Conservation (phyloP, 2,888 invertebrate species). For the Suillia variegata region DNA sequence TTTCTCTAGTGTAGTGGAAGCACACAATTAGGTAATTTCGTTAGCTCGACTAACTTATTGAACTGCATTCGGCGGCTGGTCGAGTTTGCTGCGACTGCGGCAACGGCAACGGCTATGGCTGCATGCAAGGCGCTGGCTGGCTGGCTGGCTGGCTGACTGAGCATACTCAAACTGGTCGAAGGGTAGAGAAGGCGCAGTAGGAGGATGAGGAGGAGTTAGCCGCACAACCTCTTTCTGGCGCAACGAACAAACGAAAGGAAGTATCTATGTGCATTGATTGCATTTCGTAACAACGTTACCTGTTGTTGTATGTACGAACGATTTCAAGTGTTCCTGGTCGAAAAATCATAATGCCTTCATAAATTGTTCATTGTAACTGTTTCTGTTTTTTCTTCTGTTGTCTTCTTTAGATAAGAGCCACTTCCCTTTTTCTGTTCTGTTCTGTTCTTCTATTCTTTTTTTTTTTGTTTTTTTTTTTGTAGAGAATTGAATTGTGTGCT, state of each 20-base stretch:
- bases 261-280: neutral
- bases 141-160: neutral
- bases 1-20: constrained; percentile 19
- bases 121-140: neutral
- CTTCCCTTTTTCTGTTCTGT: too few relatives aligned
- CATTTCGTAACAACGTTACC: neutral
- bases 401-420: too few relatives aligned
- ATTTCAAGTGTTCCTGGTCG: constrained; percentile 23
- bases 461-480: too few relatives aligned
- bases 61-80: constrained; percentile 29
- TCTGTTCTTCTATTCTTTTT: too few relatives aligned
- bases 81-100: too few relatives aligned
- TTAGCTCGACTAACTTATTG: constrained; percentile 34
- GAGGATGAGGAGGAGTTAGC: constrained; percentile 13
- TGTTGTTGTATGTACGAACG: neutral
- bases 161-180: too few relatives aligned
- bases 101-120: too few relatives aligned
- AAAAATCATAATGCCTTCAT: constrained; percentile 5
- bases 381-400: too few relatives aligned
- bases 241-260: constrained; percentile 5
- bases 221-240: constrained; percentile 22
- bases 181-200: too few relatives aligned
- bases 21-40: constrained; percentile 52
- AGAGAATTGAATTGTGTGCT: too few relatives aligned
- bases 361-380: constrained; percentile 2